Percentiles rank a stretch among this genome's conserved stretches.
phyloP scores from a whole-genome alignment of 35 echinoderm and acorn worm species.

The Acanthaster planci region DNA sequence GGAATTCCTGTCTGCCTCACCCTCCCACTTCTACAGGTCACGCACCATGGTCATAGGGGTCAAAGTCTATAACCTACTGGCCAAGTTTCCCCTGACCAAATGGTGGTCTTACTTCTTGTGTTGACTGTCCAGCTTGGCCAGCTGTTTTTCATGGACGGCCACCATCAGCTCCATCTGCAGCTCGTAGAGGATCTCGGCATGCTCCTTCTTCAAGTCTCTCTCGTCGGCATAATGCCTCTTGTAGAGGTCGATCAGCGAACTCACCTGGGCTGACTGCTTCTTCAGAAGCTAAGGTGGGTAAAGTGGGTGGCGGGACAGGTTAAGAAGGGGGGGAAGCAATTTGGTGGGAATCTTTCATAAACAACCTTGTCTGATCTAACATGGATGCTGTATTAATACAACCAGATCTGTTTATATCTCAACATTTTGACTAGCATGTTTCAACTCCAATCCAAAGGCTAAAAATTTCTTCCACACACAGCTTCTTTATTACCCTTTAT shows the following conservation, averaged over 20 bases:
- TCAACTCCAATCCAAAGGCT: too few relatives aligned
- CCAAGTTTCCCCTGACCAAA: not conserved
- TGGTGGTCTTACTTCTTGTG: conserved; percentile 77
- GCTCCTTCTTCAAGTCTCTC: conserved; percentile 72
- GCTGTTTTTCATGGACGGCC: conserved; percentile 71
- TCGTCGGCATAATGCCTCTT: conserved; percentile 69
- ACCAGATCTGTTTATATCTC: too few relatives aligned
- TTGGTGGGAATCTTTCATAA: too few relatives aligned
- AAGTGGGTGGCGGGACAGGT: too few relatives aligned
- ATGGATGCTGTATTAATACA: too few relatives aligned
- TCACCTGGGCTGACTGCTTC: conserved; percentile 71
- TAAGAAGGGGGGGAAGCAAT: too few relatives aligned
- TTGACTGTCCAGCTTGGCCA: conserved; percentile 74
- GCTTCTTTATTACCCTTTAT: too few relatives aligned
- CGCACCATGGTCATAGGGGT: too few relatives aligned
- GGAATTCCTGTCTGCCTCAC: not conserved
- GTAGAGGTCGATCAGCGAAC: conserved; percentile 66
- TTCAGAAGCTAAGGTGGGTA: conserved; percentile 11
- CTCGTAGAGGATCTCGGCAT: conserved; percentile 63
- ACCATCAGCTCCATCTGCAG: conserved; percentile 72
- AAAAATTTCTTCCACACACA: too few relatives aligned
- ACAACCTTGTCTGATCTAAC: too few relatives aligned
- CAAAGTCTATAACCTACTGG: not conserved
- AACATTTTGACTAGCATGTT: too few relatives aligned
- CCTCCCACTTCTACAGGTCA: not conserved